A percentile compares a stretch with the other conserved stretches of the same genome.
Evolutionary conservation across 2,888 invertebrate species (phyloP).

Genomic region (Dilophus febrilis): DNA sequence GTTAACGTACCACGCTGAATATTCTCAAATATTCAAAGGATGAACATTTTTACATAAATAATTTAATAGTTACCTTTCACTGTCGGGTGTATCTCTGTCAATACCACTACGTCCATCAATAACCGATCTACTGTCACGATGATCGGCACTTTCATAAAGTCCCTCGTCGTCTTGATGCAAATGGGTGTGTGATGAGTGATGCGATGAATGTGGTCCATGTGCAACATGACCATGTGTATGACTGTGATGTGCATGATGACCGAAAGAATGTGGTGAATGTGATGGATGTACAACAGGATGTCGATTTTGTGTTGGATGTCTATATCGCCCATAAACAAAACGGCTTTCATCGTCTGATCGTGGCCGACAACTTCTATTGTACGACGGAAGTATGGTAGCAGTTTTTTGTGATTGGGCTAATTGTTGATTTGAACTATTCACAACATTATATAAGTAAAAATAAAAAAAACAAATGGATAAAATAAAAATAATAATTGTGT

Average conservation of each 20-base stretch:
- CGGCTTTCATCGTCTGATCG: constrained; percentile 52
- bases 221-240: constrained; percentile 31
- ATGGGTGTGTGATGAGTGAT: constrained; percentile 38
- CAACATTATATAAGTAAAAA: background rate
- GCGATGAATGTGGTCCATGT: constrained; percentile 32
- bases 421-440: constrained; percentile 32
- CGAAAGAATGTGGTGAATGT: constrained; percentile 32
- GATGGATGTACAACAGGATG: constrained; percentile 37
- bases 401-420: constrained; percentile 33
- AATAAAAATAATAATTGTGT: no score
- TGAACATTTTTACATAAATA: no score
- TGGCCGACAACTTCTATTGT: constrained; percentile 40
- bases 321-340: constrained; percentile 55
- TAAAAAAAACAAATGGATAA: background rate
- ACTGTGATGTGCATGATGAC: constrained; percentile 33
- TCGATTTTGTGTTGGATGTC: constrained; percentile 32
- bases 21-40: background rate
- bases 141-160: constrained; percentile 73
- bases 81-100: constrained; percentile 65
- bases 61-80: constrained; percentile 53
- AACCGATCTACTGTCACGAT: constrained; percentile 46
- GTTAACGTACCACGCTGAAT: background rate
- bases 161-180: constrained; percentile 61
- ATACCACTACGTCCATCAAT: constrained; percentile 53
- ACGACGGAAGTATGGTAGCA: constrained; percentile 33